Conservation (phyloP, 2,113 vertebrate species). For the Zosterops pallidus region DNA sequence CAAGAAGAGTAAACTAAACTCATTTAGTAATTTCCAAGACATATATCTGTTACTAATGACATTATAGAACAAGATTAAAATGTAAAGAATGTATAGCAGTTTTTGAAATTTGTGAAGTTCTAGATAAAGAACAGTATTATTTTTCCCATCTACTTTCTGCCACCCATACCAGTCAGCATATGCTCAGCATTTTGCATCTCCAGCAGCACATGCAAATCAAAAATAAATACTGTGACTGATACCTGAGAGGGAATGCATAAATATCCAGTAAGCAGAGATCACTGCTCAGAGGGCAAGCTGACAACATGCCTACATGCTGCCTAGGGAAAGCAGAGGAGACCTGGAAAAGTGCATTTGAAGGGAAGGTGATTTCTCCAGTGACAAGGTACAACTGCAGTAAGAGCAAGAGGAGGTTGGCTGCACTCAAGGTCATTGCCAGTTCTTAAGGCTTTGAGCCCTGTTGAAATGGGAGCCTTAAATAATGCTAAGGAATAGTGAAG, state of each 20-base stretch:
- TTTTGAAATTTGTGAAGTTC: not conserved
- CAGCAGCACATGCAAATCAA: not conserved
- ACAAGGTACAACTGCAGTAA: not conserved
- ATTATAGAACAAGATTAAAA: not conserved
- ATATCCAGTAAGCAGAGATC: not conserved
- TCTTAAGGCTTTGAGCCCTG: not conserved
- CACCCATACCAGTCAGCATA: not conserved
- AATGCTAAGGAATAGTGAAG: not conserved
- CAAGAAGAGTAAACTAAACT: not conserved
- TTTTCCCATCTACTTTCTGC: not conserved
- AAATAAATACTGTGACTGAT: not conserved
- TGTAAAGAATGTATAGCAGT: not conserved
- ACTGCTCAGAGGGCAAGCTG: not conserved
- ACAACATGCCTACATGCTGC: rapidly evolving
- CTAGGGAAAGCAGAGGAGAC: not conserved
- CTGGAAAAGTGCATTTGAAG: not conserved
- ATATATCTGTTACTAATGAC: not conserved
- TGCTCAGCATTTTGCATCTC: not conserved
- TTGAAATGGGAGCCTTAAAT: not conserved
- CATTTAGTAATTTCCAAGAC: not conserved
- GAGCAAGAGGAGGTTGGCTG: not conserved
- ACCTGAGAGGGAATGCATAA: not conserved
- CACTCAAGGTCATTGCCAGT: not conserved
- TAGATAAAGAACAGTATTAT: not conserved
- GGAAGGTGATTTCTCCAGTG: not conserved